Conservation (phyloP, 2,113 vertebrate genomes). For the Rhombomys opimus region DNA sequence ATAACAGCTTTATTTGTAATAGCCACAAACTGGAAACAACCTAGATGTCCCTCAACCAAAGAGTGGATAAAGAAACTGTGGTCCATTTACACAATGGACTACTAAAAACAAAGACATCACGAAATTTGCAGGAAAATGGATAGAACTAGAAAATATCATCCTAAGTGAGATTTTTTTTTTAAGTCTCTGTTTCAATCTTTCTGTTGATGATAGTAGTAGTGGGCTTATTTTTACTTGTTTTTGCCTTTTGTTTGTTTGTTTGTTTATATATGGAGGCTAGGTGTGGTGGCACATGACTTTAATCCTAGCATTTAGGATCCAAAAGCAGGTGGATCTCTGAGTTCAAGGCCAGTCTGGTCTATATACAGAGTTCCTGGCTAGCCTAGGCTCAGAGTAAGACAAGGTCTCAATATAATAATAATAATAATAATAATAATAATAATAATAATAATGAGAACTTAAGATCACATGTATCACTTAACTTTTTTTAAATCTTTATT, state of each 20-base stretch:
- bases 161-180: no score
- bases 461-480: constrained; percentile 8
- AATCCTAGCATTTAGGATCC: background rate
- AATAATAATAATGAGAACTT: background rate
- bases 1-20: no score
- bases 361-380: background rate
- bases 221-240: background rate
- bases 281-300: no score
- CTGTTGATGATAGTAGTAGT: background rate
- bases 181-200: background rate
- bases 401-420: background rate
- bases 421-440: background rate
- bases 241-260: background rate
- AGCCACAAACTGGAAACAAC: no score
- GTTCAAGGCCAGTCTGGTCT: background rate
- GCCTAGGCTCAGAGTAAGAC: background rate
- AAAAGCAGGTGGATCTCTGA: background rate
- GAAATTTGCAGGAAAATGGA: no score
- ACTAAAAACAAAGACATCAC: no score
- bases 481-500: background rate
- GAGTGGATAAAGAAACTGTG: no score
- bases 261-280: background rate
- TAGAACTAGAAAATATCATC: no score
- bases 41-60: no score
- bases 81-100: no score